These are phyloP conservation scores for Mythimna lalbum DNA, from an alignment of 2,888 invertebrate genomes.

Conservation along the genomic window DNA sequence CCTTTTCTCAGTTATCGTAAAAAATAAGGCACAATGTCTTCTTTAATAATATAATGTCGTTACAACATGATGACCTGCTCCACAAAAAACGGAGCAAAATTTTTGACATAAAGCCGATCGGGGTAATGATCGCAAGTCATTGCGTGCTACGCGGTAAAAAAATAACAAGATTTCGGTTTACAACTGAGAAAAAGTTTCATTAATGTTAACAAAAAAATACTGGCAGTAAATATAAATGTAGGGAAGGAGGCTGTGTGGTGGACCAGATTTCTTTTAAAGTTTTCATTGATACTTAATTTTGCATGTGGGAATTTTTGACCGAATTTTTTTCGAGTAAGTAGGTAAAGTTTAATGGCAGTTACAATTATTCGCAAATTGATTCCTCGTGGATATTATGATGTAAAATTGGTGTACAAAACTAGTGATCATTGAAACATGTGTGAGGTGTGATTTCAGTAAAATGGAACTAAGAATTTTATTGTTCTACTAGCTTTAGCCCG, in stretches of 20 bases:
- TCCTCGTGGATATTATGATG: no score
- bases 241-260: constrained; percentile 51
- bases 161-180: constrained; percentile 50
- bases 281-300: constrained; percentile 4
- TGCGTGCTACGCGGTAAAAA: constrained; percentile 47
- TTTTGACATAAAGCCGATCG: constrained; percentile 42
- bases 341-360: no score
- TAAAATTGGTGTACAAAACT: no score
- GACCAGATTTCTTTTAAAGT: constrained; percentile 31
- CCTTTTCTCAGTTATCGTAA: constrained; percentile 10
- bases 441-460: no score
- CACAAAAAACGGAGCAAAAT: constrained; percentile 42
- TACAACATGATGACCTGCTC: constrained; percentile 28
- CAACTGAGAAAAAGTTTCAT: constrained; percentile 45
- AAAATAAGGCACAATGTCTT: constrained; percentile 12
- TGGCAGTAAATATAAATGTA: constrained; percentile 37
- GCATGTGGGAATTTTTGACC: neutral
- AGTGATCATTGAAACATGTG: no score
- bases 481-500: no score
- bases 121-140: constrained; percentile 51
- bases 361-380: no score
- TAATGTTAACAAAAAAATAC: constrained; percentile 38
- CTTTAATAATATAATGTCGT: constrained; percentile 39
- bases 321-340: no score
- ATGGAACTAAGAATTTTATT: no score